A percentile compares a stretch with the other conserved stretches of the same genome.
Conservation (phyloP, 2,797 vertebrate genomes). For the Podargus strigoides region DNA sequence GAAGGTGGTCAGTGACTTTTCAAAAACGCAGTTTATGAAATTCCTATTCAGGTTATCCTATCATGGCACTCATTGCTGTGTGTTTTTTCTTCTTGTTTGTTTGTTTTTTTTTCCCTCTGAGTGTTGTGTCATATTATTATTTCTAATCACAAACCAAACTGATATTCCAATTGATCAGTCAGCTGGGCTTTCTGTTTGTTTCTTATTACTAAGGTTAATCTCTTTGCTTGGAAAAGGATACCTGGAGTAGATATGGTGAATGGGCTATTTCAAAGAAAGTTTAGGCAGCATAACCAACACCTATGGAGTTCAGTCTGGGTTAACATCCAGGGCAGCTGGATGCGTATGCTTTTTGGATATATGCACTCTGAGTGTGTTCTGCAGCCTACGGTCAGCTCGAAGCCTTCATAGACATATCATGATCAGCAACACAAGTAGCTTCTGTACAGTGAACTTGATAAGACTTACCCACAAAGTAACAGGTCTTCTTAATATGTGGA, state of each 20-base stretch:
- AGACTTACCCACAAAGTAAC: not conserved
- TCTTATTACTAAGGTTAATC: not conserved
- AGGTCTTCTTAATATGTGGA: not conserved
- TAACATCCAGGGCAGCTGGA: not conserved
- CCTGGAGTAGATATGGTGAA: accelerated
- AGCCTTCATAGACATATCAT: not conserved
- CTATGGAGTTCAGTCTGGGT: not conserved
- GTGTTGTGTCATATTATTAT: not conserved
- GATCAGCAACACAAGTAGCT: not conserved
- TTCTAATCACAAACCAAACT: not conserved
- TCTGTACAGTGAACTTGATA: not conserved
- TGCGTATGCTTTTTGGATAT: not conserved
- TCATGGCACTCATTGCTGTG: not conserved
- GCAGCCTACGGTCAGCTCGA: not conserved
- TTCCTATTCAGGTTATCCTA: not conserved
- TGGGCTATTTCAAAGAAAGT: not conserved
- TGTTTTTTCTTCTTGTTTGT: not conserved
- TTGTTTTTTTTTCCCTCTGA: not conserved
- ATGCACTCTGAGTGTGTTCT: not conserved
- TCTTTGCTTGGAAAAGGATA: not conserved
- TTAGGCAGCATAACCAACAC: not conserved
- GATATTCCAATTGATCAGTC: not conserved
- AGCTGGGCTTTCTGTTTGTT: not conserved
- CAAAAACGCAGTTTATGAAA: not conserved
- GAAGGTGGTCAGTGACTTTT: not conserved